A percentile compares a stretch with the other conserved stretches of the same genome.
phyloP scores from a whole-genome alignment of 2,797 vertebrate genomes.

The Streptopelia turtur region DNA sequence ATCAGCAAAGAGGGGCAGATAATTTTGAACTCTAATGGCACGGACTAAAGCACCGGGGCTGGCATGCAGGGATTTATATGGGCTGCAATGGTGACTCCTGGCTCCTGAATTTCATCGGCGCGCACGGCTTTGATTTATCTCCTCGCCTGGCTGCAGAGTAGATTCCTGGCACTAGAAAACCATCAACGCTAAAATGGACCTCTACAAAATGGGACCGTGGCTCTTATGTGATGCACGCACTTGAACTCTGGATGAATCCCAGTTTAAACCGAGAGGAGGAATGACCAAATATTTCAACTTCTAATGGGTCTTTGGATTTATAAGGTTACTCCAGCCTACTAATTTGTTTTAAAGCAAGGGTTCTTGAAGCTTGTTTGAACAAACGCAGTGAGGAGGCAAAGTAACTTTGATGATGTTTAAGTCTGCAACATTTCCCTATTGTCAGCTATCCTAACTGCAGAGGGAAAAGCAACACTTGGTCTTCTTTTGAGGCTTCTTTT shows the following conservation, averaged over 20 bases:
- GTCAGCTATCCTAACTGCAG: background rate
- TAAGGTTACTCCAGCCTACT: slow-evolving; percentile 45
- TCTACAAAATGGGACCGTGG: background rate
- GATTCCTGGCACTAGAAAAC: slow-evolving; percentile 71
- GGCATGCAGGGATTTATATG: slow-evolving; percentile 77
- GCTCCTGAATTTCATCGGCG: slow-evolving; percentile 81
- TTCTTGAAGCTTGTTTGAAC: slow-evolving; percentile 25
- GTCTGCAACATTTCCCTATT: background rate
- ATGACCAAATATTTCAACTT: slow-evolving; percentile 64
- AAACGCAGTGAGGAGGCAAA: background rate
- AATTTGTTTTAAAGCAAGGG: slow-evolving; percentile 44
- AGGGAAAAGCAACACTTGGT: background rate
- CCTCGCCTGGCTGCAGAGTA: slow-evolving; percentile 44
- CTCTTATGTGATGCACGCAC: slow-evolving; percentile 50
- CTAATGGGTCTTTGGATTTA: slow-evolving; percentile 59
- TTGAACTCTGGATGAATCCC: slow-evolving; percentile 72
- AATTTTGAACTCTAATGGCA: slow-evolving; percentile 74
- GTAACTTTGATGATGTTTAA: background rate
- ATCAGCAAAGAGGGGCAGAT: slow-evolving; percentile 84
- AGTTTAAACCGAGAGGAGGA: slow-evolving; percentile 33
- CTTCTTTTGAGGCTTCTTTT: background rate
- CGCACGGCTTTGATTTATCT: slow-evolving; percentile 78
- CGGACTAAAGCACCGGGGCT: slow-evolving; percentile 63
- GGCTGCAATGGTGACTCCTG: slow-evolving; percentile 73
- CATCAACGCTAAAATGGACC: slow-evolving; percentile 17